Evolutionary conservation across 1,140 invertebrate genomes (phyloP).

Genomic region (Coelopa frigida): DNA sequence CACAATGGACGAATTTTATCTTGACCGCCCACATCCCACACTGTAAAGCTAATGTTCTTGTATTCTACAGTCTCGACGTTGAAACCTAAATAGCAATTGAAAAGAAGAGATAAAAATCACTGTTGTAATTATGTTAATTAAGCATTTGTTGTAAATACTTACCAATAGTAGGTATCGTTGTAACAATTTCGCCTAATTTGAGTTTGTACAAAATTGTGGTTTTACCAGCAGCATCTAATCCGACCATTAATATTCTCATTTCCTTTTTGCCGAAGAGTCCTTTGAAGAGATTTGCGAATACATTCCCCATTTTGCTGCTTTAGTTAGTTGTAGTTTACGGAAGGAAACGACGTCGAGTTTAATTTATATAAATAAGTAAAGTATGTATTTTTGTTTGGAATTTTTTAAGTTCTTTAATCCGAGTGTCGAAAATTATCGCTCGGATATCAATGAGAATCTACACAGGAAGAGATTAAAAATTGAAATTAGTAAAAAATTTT

Average conservation of each 20-base stretch:
- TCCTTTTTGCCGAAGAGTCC: slow-evolving; percentile 97
- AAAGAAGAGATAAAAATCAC: no score
- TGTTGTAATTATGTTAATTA: background rate
- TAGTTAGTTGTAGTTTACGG: slow-evolving; percentile 16
- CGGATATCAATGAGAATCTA: slow-evolving; percentile 5
- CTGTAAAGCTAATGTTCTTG: slow-evolving; percentile 91
- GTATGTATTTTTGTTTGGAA: slow-evolving; percentile 10
- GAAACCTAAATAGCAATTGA: slow-evolving; percentile 66
- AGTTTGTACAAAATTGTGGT: slow-evolving; percentile 99
- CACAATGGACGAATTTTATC: slow-evolving; percentile 85
- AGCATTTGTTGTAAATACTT: slow-evolving; percentile 38
- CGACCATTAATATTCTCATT: slow-evolving; percentile 98
- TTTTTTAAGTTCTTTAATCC: slow-evolving; percentile 6
- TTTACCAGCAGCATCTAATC: slow-evolving; percentile 98
- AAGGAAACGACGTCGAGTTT: slow-evolving; percentile 28
- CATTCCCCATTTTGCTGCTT: slow-evolving; percentile 66
- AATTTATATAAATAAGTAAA: slow-evolving; percentile 13
- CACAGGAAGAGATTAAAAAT: background rate
- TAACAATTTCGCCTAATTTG: slow-evolving; percentile 99
- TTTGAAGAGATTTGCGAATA: slow-evolving; percentile 83
- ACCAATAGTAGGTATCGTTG: slow-evolving; percentile 99
- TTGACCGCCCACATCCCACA: slow-evolving; percentile 89
- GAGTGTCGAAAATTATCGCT: background rate
- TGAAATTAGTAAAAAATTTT: no score
- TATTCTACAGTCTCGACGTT: slow-evolving; percentile 95